phyloP scores from a whole-genome alignment of 2,113 vertebrate species.

The Pao palembangensis region DNA sequence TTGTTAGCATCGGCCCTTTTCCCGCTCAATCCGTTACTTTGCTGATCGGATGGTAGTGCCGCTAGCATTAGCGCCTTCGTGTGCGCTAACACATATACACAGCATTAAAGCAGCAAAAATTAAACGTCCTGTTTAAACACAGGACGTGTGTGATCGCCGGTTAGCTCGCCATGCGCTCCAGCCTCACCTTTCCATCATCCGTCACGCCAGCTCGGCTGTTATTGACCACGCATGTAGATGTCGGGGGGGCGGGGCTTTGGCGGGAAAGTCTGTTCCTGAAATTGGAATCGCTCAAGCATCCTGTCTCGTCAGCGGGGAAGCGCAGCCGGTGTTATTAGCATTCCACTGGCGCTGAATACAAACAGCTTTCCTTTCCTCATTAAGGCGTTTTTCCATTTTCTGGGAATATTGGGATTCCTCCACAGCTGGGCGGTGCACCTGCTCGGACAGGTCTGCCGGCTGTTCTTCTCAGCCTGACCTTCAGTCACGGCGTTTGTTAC shows the following conservation, averaged over 20 bases:
- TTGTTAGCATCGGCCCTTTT: too few relatives aligned
- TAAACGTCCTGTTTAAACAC: too few relatives aligned
- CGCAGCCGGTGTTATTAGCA: constrained; percentile 40
- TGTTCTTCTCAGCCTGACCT: too few relatives aligned
- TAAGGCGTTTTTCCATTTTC: constrained; percentile 20
- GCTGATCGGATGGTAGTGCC: too few relatives aligned
- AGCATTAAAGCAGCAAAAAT: too few relatives aligned
- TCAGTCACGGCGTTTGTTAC: too few relatives aligned
- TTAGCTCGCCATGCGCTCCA: not conserved
- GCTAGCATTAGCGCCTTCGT: too few relatives aligned
- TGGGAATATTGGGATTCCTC: constrained; percentile 48
- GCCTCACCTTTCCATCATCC: constrained; percentile 51
- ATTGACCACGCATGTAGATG: too few relatives aligned
- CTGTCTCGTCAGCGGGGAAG: constrained; percentile 41
- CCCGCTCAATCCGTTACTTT: too few relatives aligned
- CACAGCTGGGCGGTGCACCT: constrained; percentile 62
- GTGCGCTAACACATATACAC: too few relatives aligned
- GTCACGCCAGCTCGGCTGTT: not conserved
- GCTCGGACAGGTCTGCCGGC: constrained; percentile 23
- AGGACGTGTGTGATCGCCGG: too few relatives aligned
- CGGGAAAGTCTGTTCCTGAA: constrained; percentile 37
- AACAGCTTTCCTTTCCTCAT: constrained; percentile 52
- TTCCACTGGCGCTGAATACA: constrained; percentile 47
- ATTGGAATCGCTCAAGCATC: constrained; percentile 47
- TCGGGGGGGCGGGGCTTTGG: constrained; percentile 7